These are phyloP conservation scores for Archips crataeganus DNA, from an alignment of 2,888 invertebrate genomes.

Conservation along the genomic window DNA sequence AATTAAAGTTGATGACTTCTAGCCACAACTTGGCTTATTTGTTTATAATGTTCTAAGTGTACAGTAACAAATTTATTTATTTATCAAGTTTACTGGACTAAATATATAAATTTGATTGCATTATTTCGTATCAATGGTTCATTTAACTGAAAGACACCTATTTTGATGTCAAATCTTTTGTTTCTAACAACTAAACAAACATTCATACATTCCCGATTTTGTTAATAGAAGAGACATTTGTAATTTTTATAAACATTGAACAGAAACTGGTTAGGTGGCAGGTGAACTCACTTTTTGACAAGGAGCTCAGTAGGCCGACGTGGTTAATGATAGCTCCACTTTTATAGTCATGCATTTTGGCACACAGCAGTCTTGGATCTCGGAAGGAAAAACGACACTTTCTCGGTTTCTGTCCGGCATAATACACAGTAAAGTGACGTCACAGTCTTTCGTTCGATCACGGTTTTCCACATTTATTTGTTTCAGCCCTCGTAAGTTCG, in stretches of 20 bases:
- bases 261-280: conserved; percentile 52
- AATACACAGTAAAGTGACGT: conserved; percentile 78
- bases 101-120: not conserved
- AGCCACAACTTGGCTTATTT: conserved; percentile 1
- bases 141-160: conserved; percentile 6
- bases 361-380: conserved; percentile 72
- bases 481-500: conserved; percentile 63
- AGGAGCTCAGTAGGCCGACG: conserved; percentile 78
- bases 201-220: conserved; percentile 32
- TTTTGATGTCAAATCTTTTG: conserved; percentile 9
- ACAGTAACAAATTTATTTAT: conserved; percentile 10
- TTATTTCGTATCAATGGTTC: not conserved
- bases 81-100: conserved; percentile 15
- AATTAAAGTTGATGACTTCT: conserved; percentile 13
- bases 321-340: conserved; percentile 79
- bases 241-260: conserved; percentile 31
- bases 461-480: conserved; percentile 65
- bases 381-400: conserved; percentile 76
- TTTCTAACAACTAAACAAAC: conserved; percentile 22
- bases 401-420: conserved; percentile 82
- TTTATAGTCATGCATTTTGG: conserved; percentile 82
- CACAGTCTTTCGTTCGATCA: conserved; percentile 75
- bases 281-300: conserved; percentile 79
- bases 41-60: not conserved
- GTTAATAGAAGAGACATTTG: conserved; percentile 38